Conservation (phyloP, 2,888 invertebrate species). For the Drosophila yooni region DNA sequence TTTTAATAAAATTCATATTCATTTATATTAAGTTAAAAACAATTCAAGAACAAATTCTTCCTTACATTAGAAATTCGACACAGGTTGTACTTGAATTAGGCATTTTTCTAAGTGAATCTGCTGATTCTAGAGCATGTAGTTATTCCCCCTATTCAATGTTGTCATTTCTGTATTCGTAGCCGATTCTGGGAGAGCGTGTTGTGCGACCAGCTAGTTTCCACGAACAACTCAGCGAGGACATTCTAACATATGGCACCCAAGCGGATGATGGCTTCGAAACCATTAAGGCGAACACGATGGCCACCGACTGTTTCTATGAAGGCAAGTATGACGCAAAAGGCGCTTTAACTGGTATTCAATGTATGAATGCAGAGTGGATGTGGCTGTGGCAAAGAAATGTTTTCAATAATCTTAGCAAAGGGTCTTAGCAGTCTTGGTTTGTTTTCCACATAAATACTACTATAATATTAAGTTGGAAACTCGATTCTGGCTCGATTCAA, state of each 20-base stretch:
- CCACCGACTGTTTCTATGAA: constrained; percentile 93
- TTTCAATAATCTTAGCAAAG: neutral
- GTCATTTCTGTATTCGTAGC: constrained; percentile 86
- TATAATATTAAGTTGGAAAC: neutral
- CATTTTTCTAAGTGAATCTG: neutral
- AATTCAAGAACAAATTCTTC: neutral
- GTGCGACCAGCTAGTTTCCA: constrained; percentile 93
- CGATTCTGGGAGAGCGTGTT: constrained; percentile 92
- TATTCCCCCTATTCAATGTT: neutral
- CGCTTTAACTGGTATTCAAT: neutral
- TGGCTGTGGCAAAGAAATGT: neutral
- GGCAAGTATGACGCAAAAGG: constrained; percentile 84
- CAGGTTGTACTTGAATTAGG: neutral
- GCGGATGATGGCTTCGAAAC: constrained; percentile 86
- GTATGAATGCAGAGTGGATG: neutral
- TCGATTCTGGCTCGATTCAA: neutral
- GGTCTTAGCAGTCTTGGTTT: no score
- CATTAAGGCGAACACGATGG: constrained; percentile 90
- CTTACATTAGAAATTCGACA: neutral
- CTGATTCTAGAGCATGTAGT: fast-evolving
- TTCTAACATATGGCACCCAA: constrained; percentile 68
- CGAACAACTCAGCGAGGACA: constrained; percentile 87
- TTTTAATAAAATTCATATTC: neutral
- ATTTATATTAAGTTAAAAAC: neutral
- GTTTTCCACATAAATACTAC: neutral